Conservation (phyloP, 2,888 invertebrate species). For the Chalcosyrphus nemorum region DNA sequence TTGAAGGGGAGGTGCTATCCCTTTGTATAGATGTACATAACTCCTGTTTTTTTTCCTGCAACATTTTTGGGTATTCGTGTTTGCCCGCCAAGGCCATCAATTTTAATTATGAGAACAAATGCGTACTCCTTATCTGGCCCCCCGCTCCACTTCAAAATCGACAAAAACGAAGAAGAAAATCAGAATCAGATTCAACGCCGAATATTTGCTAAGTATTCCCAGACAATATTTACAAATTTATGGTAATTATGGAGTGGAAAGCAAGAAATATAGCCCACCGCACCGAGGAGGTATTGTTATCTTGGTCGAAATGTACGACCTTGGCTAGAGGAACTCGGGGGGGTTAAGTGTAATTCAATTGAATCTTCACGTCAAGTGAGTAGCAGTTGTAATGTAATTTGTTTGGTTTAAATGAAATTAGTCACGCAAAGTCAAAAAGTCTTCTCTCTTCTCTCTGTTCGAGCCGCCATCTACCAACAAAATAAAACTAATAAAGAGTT, state of each 20-base stretch:
- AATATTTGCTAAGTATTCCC: constrained; percentile 17
- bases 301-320: background rate
- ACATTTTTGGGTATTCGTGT: constrained; percentile 21
- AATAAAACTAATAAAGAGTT: constrained; percentile 6
- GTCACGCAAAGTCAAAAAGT: constrained; percentile 13
- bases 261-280: background rate
- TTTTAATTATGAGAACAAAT: constrained; percentile 47
- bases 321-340: background rate
- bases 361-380: constrained; percentile 21
- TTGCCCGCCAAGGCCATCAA: constrained; percentile 12
- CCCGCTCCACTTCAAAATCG: background rate
- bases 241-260: background rate
- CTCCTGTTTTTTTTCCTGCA: background rate
- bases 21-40: background rate
- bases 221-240: constrained; percentile 30
- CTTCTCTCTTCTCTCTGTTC: too few relatives aligned
- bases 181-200: constrained; percentile 1
- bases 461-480: background rate
- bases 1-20: constrained; percentile 3
- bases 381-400: constrained; percentile 18
- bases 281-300: constrained; percentile 8
- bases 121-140: constrained; percentile 28
- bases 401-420: constrained; percentile 10
- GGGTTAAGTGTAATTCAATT: constrained; percentile 22
- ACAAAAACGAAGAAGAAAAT: background rate